These are phyloP conservation scores for Capromys pilorides DNA, from an alignment of 2,797 vertebrate genomes.

Conservation along the genomic window DNA sequence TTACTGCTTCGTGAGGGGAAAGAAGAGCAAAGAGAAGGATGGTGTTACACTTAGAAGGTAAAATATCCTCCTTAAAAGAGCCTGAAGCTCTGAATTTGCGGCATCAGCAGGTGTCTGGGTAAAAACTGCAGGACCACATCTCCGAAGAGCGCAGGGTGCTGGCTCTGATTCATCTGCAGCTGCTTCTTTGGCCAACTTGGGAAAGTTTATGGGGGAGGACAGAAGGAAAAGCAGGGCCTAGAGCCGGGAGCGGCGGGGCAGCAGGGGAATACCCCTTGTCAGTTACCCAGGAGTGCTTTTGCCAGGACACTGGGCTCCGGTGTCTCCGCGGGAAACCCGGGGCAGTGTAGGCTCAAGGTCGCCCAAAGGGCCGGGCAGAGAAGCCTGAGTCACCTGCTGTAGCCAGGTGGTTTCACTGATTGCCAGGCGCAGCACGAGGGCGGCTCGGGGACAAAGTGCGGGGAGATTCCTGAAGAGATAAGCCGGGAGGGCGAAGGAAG, in stretches of 20 bases:
- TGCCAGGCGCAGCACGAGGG: slow-evolving; percentile 18
- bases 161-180: slow-evolving; percentile 38
- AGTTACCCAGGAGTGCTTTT: not conserved
- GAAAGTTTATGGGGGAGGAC: not conserved
- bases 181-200: not conserved
- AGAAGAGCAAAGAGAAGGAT: slow-evolving; percentile 5
- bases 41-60: not conserved
- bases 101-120: not conserved
- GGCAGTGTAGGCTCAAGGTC: slow-evolving; percentile 55
- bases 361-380: not conserved
- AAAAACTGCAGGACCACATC: not conserved
- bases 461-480: slow-evolving; percentile 63
- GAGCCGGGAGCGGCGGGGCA: not conserved
- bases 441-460: slow-evolving; percentile 74
- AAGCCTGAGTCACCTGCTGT: slow-evolving; percentile 28
- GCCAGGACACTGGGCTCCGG: not conserved
- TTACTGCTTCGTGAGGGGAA: not conserved
- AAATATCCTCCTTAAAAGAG: not conserved
- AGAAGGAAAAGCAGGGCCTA: not conserved
- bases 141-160: not conserved
- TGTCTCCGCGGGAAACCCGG: not conserved
- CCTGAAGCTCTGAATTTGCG: not conserved
- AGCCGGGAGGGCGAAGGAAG: slow-evolving; percentile 44
- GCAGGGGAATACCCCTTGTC: not conserved
- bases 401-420: not conserved